Evolutionary conservation across 2,797 vertebrate genomes (phyloP), one percentile per base, ranked within the genome.

Genomic region (Cyclura pinguis): DNA sequence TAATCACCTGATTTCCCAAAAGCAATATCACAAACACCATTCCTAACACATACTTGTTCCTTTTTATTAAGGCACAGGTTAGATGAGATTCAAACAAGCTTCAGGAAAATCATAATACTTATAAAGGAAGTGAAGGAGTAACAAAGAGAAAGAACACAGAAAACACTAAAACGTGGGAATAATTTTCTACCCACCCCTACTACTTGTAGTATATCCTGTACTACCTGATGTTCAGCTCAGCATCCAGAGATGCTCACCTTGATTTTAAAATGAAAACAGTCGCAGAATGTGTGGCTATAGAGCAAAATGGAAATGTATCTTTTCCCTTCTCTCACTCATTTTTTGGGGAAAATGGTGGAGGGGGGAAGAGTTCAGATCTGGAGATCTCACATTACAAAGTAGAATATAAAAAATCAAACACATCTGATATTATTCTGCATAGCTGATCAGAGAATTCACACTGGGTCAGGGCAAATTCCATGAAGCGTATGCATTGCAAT

Each of bases 41-140:
- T 10, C 29, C 52, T 24, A 59, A 72, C 13, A 50, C 22, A 47
- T 10, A 73, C 3, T 64, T 38, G 2, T 6, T 52, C 42, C 6
- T 24, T 74, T 55, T 62, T 0, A 0, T 84, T 42, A 52, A n/a
- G 14, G 5, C 12, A 57, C 57, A 38, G 72, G 84, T 77, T n/a
- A 32, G 83, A 8, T 0, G 47, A 87, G 88, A 84, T 42, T 91
- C 84, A 57, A 86, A 27, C 62, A 59, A 62, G 35, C 52, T 64
- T 27, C 1, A 18, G 64, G 0, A 0, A 10, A 91, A 55, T 1
- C 1, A 67, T 27, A 85, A 67, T 18, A 47, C 13, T n/a, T 0
- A 18, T 18, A 59, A 64, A 76, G 24, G 50, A 76, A 74, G 38
- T 47, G 24, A n/a, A 73, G 2, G 14, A 74, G 42, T 74, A 47